These are phyloP conservation scores for Caenorhabditis latens DNA, from an alignment of 1,140 invertebrate species.

Conservation along the genomic window DNA sequence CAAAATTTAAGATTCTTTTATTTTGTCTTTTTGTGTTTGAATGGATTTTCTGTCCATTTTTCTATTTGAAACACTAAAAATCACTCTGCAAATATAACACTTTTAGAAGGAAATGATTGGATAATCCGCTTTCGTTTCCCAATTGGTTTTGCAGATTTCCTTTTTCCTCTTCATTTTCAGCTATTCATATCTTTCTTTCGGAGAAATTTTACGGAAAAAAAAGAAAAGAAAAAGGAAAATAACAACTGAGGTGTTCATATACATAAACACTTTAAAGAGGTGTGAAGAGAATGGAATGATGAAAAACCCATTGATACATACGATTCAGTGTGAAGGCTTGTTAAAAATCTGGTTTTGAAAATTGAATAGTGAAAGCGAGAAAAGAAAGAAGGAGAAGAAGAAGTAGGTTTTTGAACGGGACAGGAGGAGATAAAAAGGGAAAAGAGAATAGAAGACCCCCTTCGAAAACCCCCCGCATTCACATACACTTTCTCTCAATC, in stretches of 20 bases:
- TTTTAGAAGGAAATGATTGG: background rate
- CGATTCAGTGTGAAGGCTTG: slow-evolving; percentile 21
- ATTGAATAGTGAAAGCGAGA: slow-evolving; percentile 35
- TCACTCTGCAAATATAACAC: background rate
- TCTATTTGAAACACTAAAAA: background rate
- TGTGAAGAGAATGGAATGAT: background rate
- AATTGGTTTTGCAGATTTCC: too few species aligned
- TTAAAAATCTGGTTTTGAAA: slow-evolving; percentile 47
- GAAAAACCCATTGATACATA: background rate
- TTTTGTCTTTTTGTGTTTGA: background rate
- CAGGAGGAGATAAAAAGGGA: slow-evolving; percentile 18
- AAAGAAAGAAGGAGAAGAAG: slow-evolving; percentile 35
- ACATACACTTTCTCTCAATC: slow-evolving; percentile 54
- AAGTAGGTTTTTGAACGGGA: slow-evolving; percentile 52
- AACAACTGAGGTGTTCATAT: background rate
- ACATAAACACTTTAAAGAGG: slow-evolving; percentile 1
- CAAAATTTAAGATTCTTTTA: background rate
- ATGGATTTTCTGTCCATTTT: background rate
- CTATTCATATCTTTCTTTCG: background rate
- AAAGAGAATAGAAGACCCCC: background rate
- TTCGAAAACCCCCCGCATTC: background rate
- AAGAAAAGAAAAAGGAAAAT: background rate
- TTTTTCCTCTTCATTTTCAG: background rate
- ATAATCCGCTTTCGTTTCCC: background rate
- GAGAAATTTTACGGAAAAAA: background rate